phyloP scores from a whole-genome alignment of 2,113 vertebrate genomes.

The Dicentrarchus labrax region DNA sequence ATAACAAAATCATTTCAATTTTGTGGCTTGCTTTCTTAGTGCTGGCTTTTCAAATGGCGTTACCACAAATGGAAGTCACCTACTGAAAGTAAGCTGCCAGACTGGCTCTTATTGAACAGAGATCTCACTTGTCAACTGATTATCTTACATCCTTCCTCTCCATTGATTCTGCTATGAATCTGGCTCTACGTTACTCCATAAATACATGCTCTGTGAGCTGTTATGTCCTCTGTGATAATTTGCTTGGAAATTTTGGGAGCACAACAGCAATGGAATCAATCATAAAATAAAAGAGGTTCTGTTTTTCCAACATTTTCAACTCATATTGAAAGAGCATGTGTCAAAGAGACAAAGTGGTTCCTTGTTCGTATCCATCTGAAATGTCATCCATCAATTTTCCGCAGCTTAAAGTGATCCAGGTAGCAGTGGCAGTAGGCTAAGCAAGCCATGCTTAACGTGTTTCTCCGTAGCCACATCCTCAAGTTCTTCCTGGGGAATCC shows the following conservation, averaged over 20 bases:
- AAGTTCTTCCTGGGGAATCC: background rate
- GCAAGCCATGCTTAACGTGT: background rate
- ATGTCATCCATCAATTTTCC: constrained; percentile 3
- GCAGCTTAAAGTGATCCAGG: background rate
- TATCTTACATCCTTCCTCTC: constrained; percentile 13
- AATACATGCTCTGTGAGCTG: constrained; percentile 15
- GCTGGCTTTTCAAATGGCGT: constrained; percentile 23
- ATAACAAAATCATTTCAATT: constrained; percentile 42
- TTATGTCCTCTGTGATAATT: background rate
- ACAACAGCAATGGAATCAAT: constrained; percentile 7
- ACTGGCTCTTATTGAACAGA: constrained; percentile 4
- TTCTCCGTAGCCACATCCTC: background rate
- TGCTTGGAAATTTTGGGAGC: background rate
- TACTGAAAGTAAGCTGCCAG: constrained; percentile 7
- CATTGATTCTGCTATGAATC: background rate
- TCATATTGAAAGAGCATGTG: background rate
- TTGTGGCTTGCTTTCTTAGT: constrained; percentile 22
- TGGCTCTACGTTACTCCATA: background rate
- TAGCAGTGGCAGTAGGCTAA: background rate
- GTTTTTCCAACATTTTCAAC: constrained; percentile 6
- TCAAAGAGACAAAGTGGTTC: background rate
- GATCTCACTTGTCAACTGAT: background rate
- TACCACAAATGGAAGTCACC: constrained; percentile 27
- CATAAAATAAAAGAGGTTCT: constrained; percentile 5
- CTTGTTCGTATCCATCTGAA: background rate